These are phyloP conservation scores for Spicauda simplicius DNA, from an alignment of 2,888 invertebrate species.

Conservation along the genomic window DNA sequence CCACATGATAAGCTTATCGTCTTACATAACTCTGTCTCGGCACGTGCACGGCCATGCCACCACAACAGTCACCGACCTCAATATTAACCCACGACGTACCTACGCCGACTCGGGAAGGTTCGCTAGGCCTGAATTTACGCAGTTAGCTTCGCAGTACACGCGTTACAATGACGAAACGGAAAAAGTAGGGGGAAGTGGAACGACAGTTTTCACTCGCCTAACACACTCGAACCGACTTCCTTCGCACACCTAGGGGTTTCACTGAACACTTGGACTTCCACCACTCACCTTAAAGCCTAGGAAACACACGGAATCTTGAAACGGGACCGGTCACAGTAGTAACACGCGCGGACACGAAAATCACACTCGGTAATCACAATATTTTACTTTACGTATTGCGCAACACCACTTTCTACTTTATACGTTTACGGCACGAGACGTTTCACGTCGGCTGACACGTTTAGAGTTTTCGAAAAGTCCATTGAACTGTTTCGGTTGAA, in stretches of 20 bases:
- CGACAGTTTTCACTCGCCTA: conserved; percentile 42
- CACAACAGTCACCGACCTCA: conserved; percentile 42
- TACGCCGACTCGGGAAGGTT: conserved; percentile 24
- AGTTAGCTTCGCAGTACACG: conserved; percentile 53
- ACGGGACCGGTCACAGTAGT: conserved; percentile 73
- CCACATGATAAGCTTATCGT: conserved; percentile 62
- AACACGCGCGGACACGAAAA: conserved; percentile 78
- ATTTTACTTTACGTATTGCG: conserved; percentile 66
- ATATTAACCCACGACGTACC: conserved; percentile 37
- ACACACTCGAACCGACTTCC: conserved; percentile 40
- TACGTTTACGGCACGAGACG: conserved; percentile 68
- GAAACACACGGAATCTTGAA: conserved; percentile 68
- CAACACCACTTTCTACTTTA: conserved; percentile 72
- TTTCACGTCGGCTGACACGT: conserved; percentile 73
- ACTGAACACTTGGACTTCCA: not conserved
- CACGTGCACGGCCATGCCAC: conserved; percentile 55
- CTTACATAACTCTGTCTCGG: conserved; percentile 63
- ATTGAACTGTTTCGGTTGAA: conserved; percentile 84
- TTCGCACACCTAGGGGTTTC: conserved; percentile 7
- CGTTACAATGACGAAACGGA: conserved; percentile 49
- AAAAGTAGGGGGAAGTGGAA: conserved; percentile 50
- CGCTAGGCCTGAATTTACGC: conserved; percentile 51
- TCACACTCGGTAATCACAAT: conserved; percentile 76
- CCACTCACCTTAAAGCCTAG: conserved; percentile 72
- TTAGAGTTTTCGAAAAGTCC: conserved; percentile 80